Evolutionary conservation across 2,797 vertebrate species (phyloP).

Genomic region (Sebastolobus alascanus): DNA sequence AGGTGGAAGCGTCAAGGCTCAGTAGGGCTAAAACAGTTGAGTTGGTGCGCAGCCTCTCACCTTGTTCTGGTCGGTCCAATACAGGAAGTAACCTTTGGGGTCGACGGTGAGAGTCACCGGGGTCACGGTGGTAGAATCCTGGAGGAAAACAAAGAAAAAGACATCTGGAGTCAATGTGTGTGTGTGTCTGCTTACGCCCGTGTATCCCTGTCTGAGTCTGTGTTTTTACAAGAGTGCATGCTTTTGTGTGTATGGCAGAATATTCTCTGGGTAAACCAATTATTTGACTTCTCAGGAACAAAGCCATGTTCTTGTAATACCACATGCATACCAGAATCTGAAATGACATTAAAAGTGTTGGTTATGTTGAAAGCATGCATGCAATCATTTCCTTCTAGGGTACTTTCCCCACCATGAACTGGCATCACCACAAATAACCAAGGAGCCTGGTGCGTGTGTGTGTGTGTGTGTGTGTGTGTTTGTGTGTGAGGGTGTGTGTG

Average conservation of each 20-base stretch:
- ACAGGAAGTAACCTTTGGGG: conserved; percentile 87
- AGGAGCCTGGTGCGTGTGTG: conserved; percentile 10
- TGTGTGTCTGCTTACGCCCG: conserved; percentile 6
- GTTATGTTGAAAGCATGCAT: conserved; percentile 40
- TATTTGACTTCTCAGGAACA: conserved; percentile 38
- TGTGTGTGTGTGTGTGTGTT: neutral
- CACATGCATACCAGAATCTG: conserved; percentile 34
- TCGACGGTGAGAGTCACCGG: conserved; percentile 86
- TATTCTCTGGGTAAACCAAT: conserved; percentile 26
- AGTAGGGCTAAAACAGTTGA: neutral
- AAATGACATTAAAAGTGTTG: conserved; percentile 52
- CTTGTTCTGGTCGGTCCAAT: conserved; percentile 90
- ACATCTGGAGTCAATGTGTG: conserved; percentile 51
- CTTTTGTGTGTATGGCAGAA: conserved; percentile 17
- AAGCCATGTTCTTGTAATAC: conserved; percentile 31
- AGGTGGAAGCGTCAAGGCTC: neutral
- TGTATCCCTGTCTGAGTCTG: conserved; percentile 16
- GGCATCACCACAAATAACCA: conserved; percentile 55
- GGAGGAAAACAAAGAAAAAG: conserved; percentile 35
- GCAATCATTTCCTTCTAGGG: conserved; percentile 60
- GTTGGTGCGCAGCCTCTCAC: conserved; percentile 63
- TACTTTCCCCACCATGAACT: conserved; percentile 41
- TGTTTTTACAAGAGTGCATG: neutral
- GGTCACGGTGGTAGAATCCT: conserved; percentile 86
- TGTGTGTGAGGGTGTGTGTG: neutral